Evolutionary conservation across 1,140 invertebrate genomes (phyloP), one percentile per base, ranked within the genome.

Genomic region (Augochlora pura): DNA sequence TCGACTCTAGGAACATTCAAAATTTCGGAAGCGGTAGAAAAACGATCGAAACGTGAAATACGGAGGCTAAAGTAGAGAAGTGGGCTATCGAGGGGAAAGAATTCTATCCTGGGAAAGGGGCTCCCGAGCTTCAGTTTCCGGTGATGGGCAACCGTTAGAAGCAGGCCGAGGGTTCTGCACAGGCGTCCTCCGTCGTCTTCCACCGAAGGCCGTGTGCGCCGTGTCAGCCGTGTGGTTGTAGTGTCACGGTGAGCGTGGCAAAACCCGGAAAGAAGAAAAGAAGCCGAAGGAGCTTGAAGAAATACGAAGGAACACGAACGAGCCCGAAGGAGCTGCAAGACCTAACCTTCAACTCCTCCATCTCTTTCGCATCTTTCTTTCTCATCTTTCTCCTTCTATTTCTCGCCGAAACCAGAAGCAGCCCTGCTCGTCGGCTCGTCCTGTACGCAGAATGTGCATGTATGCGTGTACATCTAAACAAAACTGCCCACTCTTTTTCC

Each of bases 181-280:
- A 84, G 82, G 73, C 86, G 77, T 79, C 72, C 70, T 83, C 71
- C 82, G 71, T 82, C 80, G 46, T 85, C 84, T 73, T 85, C 72
- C 46, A 70, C 60, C 80, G 83, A 86, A 86, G 84, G 80, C 80
- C 84, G 72, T 77, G 75, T 32, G 32, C 32, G 32, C 32, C 32
- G 32, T 32, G 32, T 32, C 32, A 32, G 32, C 32, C 32, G 32
- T 32, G 32, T 32, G 32, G 32, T 32, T 32, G 32, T 77, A 75
- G 75, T 78, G 80, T 81, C 63, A 82, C 75, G 71, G 68, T 64
- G 63, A 85, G 74, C 82, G 70, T 83, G 72, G 73, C 83, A 46
- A 73, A 83, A 82, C 59, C 84, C 59, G 80, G 75, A 84, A 67
- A 76, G 64, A 77, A 81, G 82, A 85, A 85, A 79, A 82, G 83